Conservation (phyloP, 2,113 vertebrate species). For the Cottus gobio region DNA sequence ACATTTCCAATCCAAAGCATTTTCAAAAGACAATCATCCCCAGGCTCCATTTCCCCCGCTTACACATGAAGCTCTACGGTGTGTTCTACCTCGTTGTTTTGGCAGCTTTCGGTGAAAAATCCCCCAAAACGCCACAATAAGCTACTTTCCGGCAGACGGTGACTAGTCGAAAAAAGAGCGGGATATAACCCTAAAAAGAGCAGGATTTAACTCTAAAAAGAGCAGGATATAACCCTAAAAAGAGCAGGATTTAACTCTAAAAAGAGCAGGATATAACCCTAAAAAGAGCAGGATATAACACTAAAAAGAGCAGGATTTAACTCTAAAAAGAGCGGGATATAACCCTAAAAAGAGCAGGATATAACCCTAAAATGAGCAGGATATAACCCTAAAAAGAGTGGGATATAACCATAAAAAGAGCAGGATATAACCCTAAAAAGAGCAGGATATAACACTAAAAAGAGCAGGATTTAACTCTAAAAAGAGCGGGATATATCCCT, state of each 20-base stretch:
- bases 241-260: too few species aligned
- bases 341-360: not conserved
- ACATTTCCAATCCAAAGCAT: not conserved
- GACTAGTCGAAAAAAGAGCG: not conserved
- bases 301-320: too few species aligned
- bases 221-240: not conserved
- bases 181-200: not conserved
- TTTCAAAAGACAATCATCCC: not conserved
- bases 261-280: not conserved
- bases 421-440: not conserved
- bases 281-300: not conserved
- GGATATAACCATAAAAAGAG: too few species aligned
- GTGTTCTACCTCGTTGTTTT: not conserved
- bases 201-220: too few species aligned
- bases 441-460: not conserved
- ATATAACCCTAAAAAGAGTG: not conserved
- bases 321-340: not conserved
- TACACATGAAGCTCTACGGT: too few species aligned
- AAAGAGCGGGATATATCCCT: too few species aligned
- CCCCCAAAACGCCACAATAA: not conserved
- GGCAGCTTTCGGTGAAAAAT: not conserved
- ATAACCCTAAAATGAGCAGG: not conserved
- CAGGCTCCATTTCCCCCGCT: not conserved
- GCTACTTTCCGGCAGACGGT: not conserved
- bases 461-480: not conserved